Base-by-base conservation (phyloP, 2,113 vertebrate species). In the Pyrgilauda ruficollis region DNA sequence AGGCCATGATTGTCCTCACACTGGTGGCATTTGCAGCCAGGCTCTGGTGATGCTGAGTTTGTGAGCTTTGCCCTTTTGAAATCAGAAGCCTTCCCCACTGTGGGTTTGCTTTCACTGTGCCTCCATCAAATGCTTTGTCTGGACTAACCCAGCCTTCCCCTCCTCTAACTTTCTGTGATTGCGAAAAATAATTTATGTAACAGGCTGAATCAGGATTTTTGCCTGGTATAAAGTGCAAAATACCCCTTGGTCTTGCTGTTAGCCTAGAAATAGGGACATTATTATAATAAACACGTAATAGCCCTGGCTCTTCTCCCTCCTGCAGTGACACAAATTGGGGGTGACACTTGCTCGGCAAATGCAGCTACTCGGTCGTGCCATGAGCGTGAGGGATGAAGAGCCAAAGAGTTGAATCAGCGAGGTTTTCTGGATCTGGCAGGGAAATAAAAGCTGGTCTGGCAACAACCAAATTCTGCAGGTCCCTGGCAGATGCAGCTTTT, bases 151-250 rank as follows among this genome's bases (percentile, higher is more conserved):
- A 76, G 74, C 67, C 49, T 85, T 64, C 27, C 30, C 35, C 23
- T 79, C 37, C 44, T 69, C n/a, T 58, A 16, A 46, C 31, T 92
- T 83, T n/a, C 63, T 6, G 2, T 58, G 82, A 49, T 26, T 73
- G 67, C 19, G 20, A 70, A 58, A 87, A 90, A 83, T 89, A 69
- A 95, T 95, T 92, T 92, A 83, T 86, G 63, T 86, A 86, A 92
- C 33, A 84, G 85, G 43, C 75, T 93, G 90, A 90, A 75, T 86
- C 83, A 84, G 75, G 75, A 70, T 93, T 90, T 88, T 61, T 92
- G 89, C 59, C 85, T 66, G 55, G 31, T n/a, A 90, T 80, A 46
- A 91, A 93, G 75, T 8, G 1, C 49, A 93, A 80, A 96, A 67
- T 53, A 44, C 0, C 1, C 23, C 59, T 83, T 76, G 47, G 46